Conservation (phyloP, 2,113 vertebrate species). For the rat (Rattus norvegicus) region DNA sequence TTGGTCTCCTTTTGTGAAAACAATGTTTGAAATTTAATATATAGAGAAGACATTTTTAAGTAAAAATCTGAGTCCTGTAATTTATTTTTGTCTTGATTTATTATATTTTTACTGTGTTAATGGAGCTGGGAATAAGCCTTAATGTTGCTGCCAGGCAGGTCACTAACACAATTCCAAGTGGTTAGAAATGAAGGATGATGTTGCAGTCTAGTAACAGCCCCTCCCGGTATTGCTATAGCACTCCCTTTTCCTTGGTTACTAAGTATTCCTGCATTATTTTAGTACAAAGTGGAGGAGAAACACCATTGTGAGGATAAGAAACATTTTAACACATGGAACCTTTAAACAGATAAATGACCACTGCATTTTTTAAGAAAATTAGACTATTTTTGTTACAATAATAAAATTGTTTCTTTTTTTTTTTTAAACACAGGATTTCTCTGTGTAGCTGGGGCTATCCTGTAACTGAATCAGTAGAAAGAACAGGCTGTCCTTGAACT, state of each 20-base stretch:
- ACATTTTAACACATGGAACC: conserved; percentile 49
- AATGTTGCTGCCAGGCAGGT: conserved; percentile 38
- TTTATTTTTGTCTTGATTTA: background rate
- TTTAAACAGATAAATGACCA: conserved; percentile 46
- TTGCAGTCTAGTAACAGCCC: conserved; percentile 12
- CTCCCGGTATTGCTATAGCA: conserved; percentile 24
- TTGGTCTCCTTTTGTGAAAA: background rate
- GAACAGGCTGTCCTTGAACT: background rate
- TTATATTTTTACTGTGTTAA: background rate
- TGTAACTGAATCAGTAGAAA: background rate
- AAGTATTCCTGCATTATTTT: conserved; percentile 57
- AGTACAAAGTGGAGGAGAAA: background rate
- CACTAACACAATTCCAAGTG: background rate
- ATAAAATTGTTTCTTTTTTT: background rate
- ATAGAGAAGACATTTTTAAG: conserved; percentile 58
- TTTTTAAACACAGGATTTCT: background rate
- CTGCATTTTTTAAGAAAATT: conserved; percentile 58
- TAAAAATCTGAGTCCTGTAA: conserved; percentile 52
- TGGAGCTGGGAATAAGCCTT: conserved; percentile 17
- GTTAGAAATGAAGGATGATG: conserved; percentile 27
- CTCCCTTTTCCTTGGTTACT: conserved; percentile 53
- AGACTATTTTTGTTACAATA: conserved; percentile 62
- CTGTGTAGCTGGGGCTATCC: background rate
- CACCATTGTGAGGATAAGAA: background rate
- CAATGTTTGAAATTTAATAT: conserved; percentile 62